A percentile compares a stretch with the other conserved stretches of the same genome.
Conservation (phyloP, 2,797 vertebrate genomes). For the Moxostoma hubbsi region DNA sequence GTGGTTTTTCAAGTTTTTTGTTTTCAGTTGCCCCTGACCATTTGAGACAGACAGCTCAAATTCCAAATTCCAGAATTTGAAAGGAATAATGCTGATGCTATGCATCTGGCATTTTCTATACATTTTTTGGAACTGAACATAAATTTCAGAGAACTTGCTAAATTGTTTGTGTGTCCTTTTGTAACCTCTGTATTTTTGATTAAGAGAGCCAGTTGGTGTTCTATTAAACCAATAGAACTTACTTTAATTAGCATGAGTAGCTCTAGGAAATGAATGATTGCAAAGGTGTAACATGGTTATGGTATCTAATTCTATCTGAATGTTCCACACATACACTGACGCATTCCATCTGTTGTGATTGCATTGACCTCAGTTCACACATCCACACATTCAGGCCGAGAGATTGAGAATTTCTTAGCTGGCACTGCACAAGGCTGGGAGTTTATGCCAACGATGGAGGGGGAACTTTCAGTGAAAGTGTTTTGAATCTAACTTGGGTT, state of each 20-base stretch:
- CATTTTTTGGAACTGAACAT: neutral
- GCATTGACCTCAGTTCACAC: slow-evolving; percentile 9
- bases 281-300: slow-evolving; percentile 11
- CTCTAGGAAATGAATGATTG: neutral
- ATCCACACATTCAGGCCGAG: neutral
- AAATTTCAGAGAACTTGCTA: neutral
- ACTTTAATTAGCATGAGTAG: neutral
- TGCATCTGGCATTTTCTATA: neutral
- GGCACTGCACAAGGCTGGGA: slow-evolving; percentile 7
- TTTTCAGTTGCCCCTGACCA: too few species aligned
- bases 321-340: neutral
- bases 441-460: neutral
- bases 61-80: too few species aligned
- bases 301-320: neutral
- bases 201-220: neutral
- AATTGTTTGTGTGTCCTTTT: neutral
- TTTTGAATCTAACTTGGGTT: slow-evolving; percentile 68
- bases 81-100: neutral
- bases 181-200: neutral
- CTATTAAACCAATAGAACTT: neutral
- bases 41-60: too few species aligned
- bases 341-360: slow-evolving; percentile 12
- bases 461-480: slow-evolving; percentile 45
- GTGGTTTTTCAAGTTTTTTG: too few species aligned
- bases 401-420: slow-evolving; percentile 7